Evolutionary conservation across 2,888 invertebrate species (phyloP), one percentile per base, ranked within the genome.

Genomic region (Tinea pellionella): DNA sequence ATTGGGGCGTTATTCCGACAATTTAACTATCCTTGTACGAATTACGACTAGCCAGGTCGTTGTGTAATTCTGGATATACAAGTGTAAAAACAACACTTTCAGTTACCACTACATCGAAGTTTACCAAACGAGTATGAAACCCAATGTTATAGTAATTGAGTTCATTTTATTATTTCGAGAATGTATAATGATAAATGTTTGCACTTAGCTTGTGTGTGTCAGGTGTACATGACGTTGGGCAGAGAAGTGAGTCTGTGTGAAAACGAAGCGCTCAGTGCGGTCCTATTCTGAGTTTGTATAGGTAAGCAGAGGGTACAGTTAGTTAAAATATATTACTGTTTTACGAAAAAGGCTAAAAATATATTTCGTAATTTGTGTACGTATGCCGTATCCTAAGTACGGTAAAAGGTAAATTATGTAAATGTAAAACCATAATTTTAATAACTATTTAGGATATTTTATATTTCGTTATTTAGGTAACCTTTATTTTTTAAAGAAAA

Each of bases 1-100:
- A 78, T 77, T 68, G 72, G 72, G 72, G 69, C 72, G 72, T 78
- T 75, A 78, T 75, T 76, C 70, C 75, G 76, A 74, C 75, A 67
- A 69, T 74, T 77, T 77, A 56, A 80, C 77, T 77, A 76, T 76
- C 75, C 69, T 65, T 64, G 69, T 67, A 66, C 73, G 72, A 79
- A 74, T 80, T 80, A 80, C 74, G 74, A 74, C 68, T 70, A 71
- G 70, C 69, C 65, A 69, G 70, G 63, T 64, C 66, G 63, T 66
- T 68, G 62, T 64, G 55, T 61, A 59, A 62, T 61, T 62, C 59
- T 42, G 58, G 32, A 43, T 42, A 32, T 41, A 61, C 61, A 58
- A 19, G 29, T 60, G 60, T 60, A 32, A 15, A 29, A 30, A 55
- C n/a, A 47, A 47, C 47, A 47, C 2, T 13, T 47, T 4, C n/a